A percentile compares a stretch with the other conserved stretches of the same genome.
phyloP scores from a whole-genome alignment of 2,797 vertebrate genomes.

The Valencia hispanica region DNA sequence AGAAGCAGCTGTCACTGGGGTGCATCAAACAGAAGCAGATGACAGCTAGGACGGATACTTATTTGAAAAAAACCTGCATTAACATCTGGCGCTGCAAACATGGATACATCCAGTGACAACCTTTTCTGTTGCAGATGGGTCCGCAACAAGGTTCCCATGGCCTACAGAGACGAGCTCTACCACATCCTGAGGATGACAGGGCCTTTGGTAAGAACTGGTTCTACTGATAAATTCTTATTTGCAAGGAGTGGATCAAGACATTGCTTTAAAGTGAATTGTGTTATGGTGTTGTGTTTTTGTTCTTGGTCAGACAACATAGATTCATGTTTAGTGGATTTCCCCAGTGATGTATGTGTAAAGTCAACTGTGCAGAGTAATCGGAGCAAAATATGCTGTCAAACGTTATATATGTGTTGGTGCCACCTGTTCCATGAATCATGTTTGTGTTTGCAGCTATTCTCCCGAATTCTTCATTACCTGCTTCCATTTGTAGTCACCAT shows the following conservation, averaged over 20 bases:
- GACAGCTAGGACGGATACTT: conserved; percentile 6
- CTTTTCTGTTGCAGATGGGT: conserved; percentile 71
- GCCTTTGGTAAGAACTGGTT: conserved; percentile 75
- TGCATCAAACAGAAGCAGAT: background rate
- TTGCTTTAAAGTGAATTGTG: background rate
- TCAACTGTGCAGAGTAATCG: background rate
- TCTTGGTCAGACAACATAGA: background rate
- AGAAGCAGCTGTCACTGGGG: conserved; percentile 8
- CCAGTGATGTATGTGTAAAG: background rate
- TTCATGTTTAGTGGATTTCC: background rate
- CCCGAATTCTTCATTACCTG: conserved; percentile 45
- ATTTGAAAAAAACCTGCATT: conserved; percentile 4
- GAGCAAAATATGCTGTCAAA: background rate
- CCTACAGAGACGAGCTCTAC: conserved; percentile 76
- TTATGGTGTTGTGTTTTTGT: background rate
- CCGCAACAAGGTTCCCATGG: conserved; percentile 56
- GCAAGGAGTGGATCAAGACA: background rate
- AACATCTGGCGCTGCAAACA: conserved; percentile 22
- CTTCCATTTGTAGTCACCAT: conserved; percentile 77
- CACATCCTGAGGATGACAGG: conserved; percentile 77
- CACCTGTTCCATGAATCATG: background rate
- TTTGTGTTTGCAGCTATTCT: conserved; percentile 32
- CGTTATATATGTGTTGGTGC: conserved; percentile 2
- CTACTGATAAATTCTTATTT: background rate
- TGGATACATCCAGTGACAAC: conserved; percentile 56